A percentile compares a stretch with the other conserved stretches of the same genome.
Conservation (phyloP, 37 sponge, comb jelly and placozoan species). For the Diacarnus erythraeanus region DNA sequence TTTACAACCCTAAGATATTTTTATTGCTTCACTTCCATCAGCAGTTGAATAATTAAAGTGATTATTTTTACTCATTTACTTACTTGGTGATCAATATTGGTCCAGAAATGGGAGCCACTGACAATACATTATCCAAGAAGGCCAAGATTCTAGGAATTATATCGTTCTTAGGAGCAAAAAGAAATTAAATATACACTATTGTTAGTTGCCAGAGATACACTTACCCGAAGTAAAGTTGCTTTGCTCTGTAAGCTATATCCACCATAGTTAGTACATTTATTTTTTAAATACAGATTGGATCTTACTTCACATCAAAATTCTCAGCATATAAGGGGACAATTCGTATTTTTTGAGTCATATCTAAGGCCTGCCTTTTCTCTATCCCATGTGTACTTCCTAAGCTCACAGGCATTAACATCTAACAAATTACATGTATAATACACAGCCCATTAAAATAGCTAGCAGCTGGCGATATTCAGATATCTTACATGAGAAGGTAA, state of each 20-base stretch:
- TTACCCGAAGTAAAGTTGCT: not conserved
- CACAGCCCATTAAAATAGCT: no score
- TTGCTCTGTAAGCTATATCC: not conserved
- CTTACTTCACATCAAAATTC: not conserved
- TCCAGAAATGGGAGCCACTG: not conserved
- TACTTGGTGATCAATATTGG: constrained; percentile 25
- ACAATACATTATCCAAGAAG: constrained; percentile 2
- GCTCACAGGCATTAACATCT: not conserved
- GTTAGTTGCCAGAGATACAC: not conserved
- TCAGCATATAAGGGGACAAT: constrained; percentile 10
- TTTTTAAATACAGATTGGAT: not conserved
- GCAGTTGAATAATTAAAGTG: no score
- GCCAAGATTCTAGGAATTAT: constrained; percentile 1
- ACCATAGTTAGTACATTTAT: not conserved
- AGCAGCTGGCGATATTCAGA: no score
- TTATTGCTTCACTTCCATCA: no score
- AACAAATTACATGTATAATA: no score
- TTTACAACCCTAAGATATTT: no score
- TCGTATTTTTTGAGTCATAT: constrained; percentile 27
- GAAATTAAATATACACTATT: constrained; percentile 1
- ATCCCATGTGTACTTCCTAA: not conserved
- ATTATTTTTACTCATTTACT: no score
- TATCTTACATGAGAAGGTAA: not conserved
- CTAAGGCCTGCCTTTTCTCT: constrained; percentile 18
- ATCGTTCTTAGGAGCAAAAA: not conserved